Evolutionary conservation across 1,140 invertebrate genomes (phyloP), one percentile per base, ranked within the genome.

Genomic region (Galleria mellonella): DNA sequence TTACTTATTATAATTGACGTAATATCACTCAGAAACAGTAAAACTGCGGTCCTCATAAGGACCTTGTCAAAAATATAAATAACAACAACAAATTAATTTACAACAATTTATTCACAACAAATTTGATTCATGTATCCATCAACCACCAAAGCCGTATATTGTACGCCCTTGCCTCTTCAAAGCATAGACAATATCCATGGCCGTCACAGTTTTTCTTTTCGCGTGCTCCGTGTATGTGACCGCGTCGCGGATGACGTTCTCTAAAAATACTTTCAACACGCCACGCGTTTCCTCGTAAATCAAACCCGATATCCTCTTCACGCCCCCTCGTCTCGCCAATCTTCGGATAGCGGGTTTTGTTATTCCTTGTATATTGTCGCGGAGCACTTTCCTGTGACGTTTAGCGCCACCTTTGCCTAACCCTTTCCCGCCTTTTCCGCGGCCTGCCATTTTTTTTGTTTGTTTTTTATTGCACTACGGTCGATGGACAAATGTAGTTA

Each of bases 151-250:
- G 52, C 90, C 90, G 65, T 91, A 91, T 0, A 91, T 62, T 23
- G 90, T 91, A 15, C 93, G 87, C 27, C 94, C 94, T 86, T 95
- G 94, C 37, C 94, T 84, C 78, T 96, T 96, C 55, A 96, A 82
- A 15, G 94, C 94, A 65, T 95, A 95, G 12, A 96, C 94, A 9
- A 96, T 93, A 69, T 96, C 94, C 94, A 96, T 96, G 40, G 94
- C 93, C 7, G 94, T 96, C 29, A 91, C 90, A 11, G 94, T 96
- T 84, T 95, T 96, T 52, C 93, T 55, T 51, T 74, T 74, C 0
- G 71, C 67, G 31, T 74, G 67, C 14, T 73, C 70, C 0, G 70
- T 73, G 84, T 94, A 95, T n/a, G 92, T 94, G 40, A 95, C 92
- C 8, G 93, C 92, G 77, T 94, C 94, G 43, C 92, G 88, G 64